Evolutionary conservation across 2,113 vertebrate genomes (phyloP), one percentile per base, ranked within the genome.

Genomic region (Oryzias javanicus): DNA sequence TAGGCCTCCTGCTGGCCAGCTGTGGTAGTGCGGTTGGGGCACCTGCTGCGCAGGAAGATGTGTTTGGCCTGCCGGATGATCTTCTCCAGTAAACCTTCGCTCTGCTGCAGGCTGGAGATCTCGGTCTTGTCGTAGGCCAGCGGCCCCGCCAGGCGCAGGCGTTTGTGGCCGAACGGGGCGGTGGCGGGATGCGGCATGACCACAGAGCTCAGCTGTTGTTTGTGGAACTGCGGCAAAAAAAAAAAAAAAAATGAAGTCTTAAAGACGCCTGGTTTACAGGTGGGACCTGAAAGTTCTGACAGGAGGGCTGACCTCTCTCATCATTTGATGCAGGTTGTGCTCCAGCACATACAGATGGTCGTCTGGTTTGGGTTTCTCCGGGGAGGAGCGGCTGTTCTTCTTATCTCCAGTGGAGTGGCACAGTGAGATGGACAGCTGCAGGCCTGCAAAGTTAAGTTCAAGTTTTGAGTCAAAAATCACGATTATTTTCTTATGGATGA

Each of bases 41-140:
- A 92, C 97, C 97, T 94, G 89, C 94, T 93, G 15, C 97, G 93
- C 55, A 99, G 90, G 80, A 98, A 99, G 63, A 99, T 96, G 81
- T 99, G 97, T 48, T 98, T 99, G 72, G 96, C 97, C 82, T 99
- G 97, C 76, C 98, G 98, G 86, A 99, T 95, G 79, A 99, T 98
- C 84, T 99, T 99, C 86, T 99, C 97, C 83, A 99, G 89, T 48
- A 99, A 94, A 5, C 97, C 97, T 79, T 99, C 96, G 4, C 70
- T 94, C 0, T 95, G 93, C 76, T 98, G 96, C 71, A 96, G 67
- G 44, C 87, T 88, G 72, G 72, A 87, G 67, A 99, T 96, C 25
- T 98, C 94, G 4, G 94, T 91, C 84, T 98, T 98, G 79, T 97
- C 95, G 56, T 94, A 97, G 48, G 96, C 95, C 74, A 94, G 89